A percentile compares a stretch with the other conserved stretches of the same genome.
phyloP scores from a whole-genome alignment of 2,113 vertebrate species.

The Pantherophis guttatus region DNA sequence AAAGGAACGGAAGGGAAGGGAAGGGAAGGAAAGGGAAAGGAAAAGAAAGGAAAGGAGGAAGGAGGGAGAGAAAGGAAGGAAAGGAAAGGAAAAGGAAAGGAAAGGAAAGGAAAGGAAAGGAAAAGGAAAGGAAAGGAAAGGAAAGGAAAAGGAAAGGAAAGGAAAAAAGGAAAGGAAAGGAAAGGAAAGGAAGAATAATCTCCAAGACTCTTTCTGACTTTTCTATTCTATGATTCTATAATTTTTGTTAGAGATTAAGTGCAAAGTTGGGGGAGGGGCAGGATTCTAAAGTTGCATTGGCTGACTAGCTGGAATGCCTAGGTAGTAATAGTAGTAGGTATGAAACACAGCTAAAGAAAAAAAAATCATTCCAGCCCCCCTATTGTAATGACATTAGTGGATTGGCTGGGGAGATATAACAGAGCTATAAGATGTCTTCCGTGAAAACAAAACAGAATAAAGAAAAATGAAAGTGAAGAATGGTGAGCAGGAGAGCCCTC shows the following conservation, averaged over 20 bases:
- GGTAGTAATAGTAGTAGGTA: neutral
- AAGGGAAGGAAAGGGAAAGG: no score
- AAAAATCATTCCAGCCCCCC: neutral
- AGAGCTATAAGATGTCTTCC: conserved; percentile 5
- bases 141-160: no score
- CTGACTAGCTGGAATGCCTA: neutral
- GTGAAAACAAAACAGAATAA: conserved; percentile 33
- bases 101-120: no score
- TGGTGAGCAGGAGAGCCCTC: conserved; percentile 47
- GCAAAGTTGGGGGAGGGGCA: neutral
- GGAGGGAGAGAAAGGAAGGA: no score
- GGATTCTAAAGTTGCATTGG: neutral
- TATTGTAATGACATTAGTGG: conserved; percentile 9
- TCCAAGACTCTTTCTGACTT: neutral
- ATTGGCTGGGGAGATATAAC: neutral
- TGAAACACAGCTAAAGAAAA: conserved; percentile 16
- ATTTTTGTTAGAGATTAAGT: neutral
- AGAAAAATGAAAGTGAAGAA: conserved; percentile 52
- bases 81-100: no score
- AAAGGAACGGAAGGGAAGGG: no score
- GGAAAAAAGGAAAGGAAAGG: no score
- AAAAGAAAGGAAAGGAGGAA: no score
- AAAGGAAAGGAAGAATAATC: neutral
- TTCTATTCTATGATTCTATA: neutral
- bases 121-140: no score